These are phyloP conservation scores for Lepus oiostolus DNA, from an alignment of 2,797 vertebrate genomes.

Conservation along the genomic window DNA sequence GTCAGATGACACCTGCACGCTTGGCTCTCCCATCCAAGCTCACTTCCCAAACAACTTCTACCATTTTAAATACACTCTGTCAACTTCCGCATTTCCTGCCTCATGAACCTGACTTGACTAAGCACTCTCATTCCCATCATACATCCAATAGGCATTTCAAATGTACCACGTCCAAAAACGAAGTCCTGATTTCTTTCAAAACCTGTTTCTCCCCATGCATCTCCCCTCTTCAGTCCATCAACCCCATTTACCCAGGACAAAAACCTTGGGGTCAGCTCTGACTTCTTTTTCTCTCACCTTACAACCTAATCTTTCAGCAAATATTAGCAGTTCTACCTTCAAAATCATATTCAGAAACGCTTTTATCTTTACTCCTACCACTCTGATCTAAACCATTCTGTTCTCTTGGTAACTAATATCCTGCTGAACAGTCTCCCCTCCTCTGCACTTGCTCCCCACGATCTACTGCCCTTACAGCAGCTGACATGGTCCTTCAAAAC, in stretches of 20 bases:
- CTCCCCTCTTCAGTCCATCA: not conserved
- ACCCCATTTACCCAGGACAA: not conserved
- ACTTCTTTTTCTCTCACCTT: not conserved
- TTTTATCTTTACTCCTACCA: not conserved
- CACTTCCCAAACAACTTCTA: not conserved
- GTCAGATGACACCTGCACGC: not conserved
- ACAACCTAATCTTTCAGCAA: not conserved
- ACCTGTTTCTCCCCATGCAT: not conserved
- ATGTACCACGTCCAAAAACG: not conserved
- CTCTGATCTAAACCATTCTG: not conserved
- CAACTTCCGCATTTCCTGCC: not conserved
- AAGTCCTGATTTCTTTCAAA: not conserved
- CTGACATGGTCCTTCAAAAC: not conserved
- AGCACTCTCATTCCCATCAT: not conserved
- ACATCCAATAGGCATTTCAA: not conserved
- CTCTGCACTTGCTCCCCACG: not conserved
- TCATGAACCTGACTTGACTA: not conserved
- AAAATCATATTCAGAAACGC: slow-evolving; percentile 13
- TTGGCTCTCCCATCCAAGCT: not conserved
- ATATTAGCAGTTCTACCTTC: not conserved
- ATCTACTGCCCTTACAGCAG: not conserved
- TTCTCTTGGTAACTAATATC: not conserved
- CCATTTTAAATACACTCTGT: not conserved
- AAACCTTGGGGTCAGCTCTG: not conserved
- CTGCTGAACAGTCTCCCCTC: not conserved